phyloP scores from a whole-genome alignment of 2,113 vertebrate species.

The Ochotona curzoniae region DNA sequence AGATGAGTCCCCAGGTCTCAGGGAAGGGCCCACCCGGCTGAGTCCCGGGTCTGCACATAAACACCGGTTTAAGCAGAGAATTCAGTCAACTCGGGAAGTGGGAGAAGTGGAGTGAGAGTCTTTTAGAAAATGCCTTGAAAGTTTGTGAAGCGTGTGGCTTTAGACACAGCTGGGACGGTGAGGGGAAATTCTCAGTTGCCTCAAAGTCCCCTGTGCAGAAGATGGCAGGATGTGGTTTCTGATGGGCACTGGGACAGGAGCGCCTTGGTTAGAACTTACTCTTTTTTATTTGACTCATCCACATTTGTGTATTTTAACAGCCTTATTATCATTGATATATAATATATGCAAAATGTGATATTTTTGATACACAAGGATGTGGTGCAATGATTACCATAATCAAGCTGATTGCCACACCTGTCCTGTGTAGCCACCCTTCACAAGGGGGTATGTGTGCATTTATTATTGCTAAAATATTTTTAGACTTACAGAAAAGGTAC shows the following conservation, averaged over 20 bases:
- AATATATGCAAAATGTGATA: background rate
- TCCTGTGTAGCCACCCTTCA: background rate
- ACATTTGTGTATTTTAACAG: background rate
- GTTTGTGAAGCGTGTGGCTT: slow-evolving; percentile 21
- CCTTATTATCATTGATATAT: background rate
- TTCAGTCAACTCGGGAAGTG: background rate
- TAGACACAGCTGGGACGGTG: background rate
- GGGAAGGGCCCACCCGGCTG: background rate
- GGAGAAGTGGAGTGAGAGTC: background rate
- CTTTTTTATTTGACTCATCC: background rate
- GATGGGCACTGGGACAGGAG: slow-evolving; percentile 47
- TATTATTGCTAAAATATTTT: background rate
- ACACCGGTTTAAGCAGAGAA: background rate
- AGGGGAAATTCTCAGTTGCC: slow-evolving; percentile 32
- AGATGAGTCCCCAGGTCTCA: background rate
- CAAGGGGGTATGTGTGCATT: background rate
- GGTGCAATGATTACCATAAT: background rate
- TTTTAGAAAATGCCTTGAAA: background rate
- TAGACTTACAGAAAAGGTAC: background rate
- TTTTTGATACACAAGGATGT: background rate
- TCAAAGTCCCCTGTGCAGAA: background rate
- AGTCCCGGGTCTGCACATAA: background rate
- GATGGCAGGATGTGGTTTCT: background rate
- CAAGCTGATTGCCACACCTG: background rate
- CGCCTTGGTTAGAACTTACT: background rate